Percentiles rank a stretch among this genome's conserved stretches.
phyloP scores from a whole-genome alignment of 2,797 vertebrate genomes.

The Danionella dracula region DNA sequence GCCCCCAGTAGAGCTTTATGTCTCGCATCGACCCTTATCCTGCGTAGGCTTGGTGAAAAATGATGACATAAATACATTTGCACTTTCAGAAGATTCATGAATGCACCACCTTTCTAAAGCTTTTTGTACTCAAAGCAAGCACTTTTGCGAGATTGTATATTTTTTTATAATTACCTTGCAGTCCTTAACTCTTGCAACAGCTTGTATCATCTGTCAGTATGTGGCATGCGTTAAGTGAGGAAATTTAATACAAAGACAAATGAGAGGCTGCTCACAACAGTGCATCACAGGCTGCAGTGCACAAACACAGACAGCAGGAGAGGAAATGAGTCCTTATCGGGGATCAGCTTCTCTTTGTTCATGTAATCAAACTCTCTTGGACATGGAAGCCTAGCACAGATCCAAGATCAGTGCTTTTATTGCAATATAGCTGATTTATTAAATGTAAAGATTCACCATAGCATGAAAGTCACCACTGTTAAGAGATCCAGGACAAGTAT shows the following conservation, averaged over 20 bases:
- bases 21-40: too few species aligned
- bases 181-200: not conserved
- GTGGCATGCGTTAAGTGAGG: not conserved
- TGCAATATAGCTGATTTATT: not conserved
- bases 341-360: constrained; percentile 8
- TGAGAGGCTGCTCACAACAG: not conserved
- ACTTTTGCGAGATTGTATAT: too few species aligned
- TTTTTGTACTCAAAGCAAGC: too few species aligned
- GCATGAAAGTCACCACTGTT: not conserved
- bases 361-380: constrained; percentile 14
- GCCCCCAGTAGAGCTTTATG: too few species aligned
- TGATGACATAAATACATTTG: too few species aligned
- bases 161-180: too few species aligned
- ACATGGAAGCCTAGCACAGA: not conserved
- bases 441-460: not conserved
- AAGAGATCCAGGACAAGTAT: not conserved
- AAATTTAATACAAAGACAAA: not conserved
- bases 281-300: not conserved
- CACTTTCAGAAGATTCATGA: too few species aligned
- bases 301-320: not conserved
- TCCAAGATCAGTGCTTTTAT: constrained; percentile 16
- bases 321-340: constrained; percentile 26
- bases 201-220: not conserved
- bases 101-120: too few species aligned
- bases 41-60: too few species aligned